Evolutionary conservation across 1,140 invertebrate species (phyloP).

Genomic region (Drosophila sproati): DNA sequence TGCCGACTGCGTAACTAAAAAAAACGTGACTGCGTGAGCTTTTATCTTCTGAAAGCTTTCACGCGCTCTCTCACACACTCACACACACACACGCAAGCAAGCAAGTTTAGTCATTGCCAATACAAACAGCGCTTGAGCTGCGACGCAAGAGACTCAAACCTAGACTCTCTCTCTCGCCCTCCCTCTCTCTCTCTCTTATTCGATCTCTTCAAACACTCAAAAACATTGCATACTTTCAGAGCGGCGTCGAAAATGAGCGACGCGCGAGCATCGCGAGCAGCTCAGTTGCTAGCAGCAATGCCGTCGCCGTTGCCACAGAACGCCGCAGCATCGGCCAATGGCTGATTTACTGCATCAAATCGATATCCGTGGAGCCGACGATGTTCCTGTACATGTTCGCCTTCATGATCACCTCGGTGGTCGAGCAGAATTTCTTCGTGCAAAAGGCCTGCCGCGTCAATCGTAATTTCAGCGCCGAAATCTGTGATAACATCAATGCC

Average conservation of each 20-base stretch:
- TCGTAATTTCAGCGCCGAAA: conserved; percentile 87
- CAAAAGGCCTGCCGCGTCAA: conserved; percentile 90
- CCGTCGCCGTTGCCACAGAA: background rate
- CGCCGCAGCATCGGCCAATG: conserved; percentile 11
- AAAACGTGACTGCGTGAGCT: conserved; percentile 10
- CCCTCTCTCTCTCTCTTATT: background rate
- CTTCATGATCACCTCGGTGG: conserved; percentile 90
- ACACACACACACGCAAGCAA: background rate
- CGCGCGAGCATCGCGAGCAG: conserved; percentile 40
- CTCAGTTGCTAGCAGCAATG: conserved; percentile 10
- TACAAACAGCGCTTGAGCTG: conserved; percentile 21
- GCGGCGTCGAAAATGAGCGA: conserved; percentile 35
- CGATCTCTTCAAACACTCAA: conserved; percentile 1
- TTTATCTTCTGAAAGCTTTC: conserved; percentile 15
- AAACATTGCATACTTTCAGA: conserved; percentile 62
- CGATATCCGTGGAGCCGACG: conserved; percentile 89
- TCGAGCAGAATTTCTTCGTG: conserved; percentile 91
- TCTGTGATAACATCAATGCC: conserved; percentile 87
- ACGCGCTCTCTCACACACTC: background rate
- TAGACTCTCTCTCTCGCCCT: background rate
- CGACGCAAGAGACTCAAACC: background rate
- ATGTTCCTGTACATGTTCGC: conserved; percentile 93
- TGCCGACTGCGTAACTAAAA: background rate
- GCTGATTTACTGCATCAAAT: conserved; percentile 22
- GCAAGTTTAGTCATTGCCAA: conserved; percentile 4